Evolutionary conservation across 2,113 vertebrate genomes (phyloP), one percentile per base, ranked within the genome.

Genomic region (Sigmodon hispidus): DNA sequence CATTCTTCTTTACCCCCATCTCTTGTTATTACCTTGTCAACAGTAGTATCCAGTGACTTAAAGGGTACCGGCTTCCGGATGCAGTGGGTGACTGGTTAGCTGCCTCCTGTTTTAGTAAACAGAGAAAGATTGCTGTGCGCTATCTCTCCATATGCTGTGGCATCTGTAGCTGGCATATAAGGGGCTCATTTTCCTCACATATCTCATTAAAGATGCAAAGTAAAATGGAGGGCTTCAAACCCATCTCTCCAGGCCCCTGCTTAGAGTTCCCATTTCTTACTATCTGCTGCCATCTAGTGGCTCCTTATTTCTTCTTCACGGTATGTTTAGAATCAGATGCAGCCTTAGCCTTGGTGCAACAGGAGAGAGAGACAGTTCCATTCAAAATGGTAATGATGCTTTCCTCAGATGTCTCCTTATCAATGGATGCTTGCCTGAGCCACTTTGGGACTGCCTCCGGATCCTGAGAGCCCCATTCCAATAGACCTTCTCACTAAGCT

Each of bases 201-300:
- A 97, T 93, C 97, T 97, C 93, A 96, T 97, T 97, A 96, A 98
- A 97, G 97, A 97, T 96, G 97, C 84, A 96, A 96, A 95, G 93
- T 93, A 97, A 97, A 92, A 98, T 96, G 95, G 96, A 97, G 85
- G 92, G 87, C 80, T n/a, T 45, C 70, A 52, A 93, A 31, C n/a
- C 63, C 12, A 4, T 15, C 29, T 31, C 93, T 40, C 5, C 79
- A 15, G 0, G 85, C 40, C 69, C 26, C 50, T 0, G 5, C 31
- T 52, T 0, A 24, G 19, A 21, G 0, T 36, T 83, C 85, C 2
- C 85, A 73, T 98, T 97, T 57, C 92, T 97, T 96, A 4, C 97
- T 93, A 8, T 98, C 85, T 97, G 81, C 97, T 94, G 96, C 97
- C 97, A 97, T 96, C 97, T 97, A 95, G 93, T 84, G 97, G 70